Evolutionary conservation across 2,113 vertebrate species (phyloP).

Genomic region (Mustelus asterias): DNA sequence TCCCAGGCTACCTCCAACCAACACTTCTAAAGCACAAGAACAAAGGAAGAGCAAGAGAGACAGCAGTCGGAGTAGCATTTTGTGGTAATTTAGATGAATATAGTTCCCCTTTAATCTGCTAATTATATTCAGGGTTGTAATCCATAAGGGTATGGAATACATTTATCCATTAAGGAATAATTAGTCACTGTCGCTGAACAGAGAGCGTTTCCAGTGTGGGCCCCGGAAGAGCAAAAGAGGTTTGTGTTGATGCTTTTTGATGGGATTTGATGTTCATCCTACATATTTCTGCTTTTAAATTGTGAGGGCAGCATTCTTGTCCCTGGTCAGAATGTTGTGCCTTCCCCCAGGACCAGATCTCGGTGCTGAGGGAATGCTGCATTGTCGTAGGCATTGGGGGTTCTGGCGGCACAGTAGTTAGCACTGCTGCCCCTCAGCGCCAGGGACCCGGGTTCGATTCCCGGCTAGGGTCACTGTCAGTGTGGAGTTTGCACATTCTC

Average conservation of each 20-base stretch:
- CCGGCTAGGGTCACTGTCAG: no score
- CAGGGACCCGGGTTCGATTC: no score
- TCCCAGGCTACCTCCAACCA: constrained; percentile 22
- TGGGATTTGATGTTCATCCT: neutral
- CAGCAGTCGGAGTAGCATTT: constrained; percentile 13
- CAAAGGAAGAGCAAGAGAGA: constrained; percentile 15
- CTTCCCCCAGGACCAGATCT: neutral
- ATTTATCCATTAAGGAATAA: constrained; percentile 17
- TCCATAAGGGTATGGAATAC: neutral
- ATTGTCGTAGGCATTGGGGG: neutral
- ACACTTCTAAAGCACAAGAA: constrained; percentile 1
- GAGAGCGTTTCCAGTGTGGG: neutral
- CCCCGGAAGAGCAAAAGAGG: neutral
- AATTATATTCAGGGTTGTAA: constrained; percentile 25
- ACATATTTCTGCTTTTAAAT: neutral
- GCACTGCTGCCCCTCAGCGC: no score
- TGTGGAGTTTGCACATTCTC: no score
- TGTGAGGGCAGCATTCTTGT: neutral
- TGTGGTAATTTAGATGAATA: constrained; percentile 24
- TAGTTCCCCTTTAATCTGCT: constrained; percentile 23
- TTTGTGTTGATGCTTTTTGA: neutral
- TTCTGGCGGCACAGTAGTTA: no score
- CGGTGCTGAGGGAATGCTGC: neutral
- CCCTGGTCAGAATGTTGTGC: neutral
- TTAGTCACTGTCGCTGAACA: neutral